phyloP scores from a whole-genome alignment of 2,113 vertebrate genomes.

The Podiceps cristatus region DNA sequence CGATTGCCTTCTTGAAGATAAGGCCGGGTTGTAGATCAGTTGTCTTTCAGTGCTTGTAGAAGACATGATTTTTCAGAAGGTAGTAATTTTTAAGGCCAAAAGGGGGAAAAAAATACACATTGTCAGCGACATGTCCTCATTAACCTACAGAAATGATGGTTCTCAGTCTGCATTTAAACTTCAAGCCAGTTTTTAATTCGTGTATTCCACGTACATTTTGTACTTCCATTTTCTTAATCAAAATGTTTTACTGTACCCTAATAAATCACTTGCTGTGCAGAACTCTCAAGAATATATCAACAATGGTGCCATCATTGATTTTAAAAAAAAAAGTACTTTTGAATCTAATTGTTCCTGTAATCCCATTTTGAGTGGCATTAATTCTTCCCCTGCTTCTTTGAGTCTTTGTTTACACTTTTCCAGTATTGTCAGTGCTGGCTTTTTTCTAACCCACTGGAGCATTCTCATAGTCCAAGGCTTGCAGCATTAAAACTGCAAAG shows the following conservation, averaged over 20 bases:
- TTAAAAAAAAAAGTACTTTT: neutral
- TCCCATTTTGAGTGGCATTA: neutral
- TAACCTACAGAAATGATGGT: neutral
- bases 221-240: neutral
- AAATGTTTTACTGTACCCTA: neutral
- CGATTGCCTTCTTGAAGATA: neutral
- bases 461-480: neutral
- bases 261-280: constrained; percentile 13
- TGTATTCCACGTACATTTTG: neutral
- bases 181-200: neutral
- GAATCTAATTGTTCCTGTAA: neutral
- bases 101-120: neutral
- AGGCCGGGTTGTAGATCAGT: neutral
- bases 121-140: neutral
- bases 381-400: neutral
- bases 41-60: neutral
- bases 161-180: neutral
- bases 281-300: neutral
- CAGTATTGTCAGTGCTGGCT: neutral
- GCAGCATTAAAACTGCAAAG: neutral
- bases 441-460: neutral
- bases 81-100: neutral
- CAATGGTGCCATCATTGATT: neutral
- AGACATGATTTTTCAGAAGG: neutral
- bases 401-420: constrained; percentile 20